Evolutionary conservation across 1,140 invertebrate genomes (phyloP).

Genomic region (Drosophila kohkoa): DNA sequence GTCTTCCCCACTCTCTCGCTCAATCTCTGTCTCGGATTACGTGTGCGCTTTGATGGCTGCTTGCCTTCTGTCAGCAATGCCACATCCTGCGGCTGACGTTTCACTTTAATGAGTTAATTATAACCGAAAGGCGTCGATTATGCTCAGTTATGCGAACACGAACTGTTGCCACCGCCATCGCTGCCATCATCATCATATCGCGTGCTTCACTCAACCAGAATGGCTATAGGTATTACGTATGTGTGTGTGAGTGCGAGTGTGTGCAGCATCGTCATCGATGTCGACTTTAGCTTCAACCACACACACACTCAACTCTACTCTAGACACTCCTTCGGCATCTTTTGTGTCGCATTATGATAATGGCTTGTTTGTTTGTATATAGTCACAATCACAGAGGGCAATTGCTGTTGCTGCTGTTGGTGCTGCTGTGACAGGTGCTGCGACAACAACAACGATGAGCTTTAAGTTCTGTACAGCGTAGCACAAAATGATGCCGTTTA

Average conservation of each 20-base stretch:
- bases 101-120: conserved; percentile 83
- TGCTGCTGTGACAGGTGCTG: conserved; percentile 48
- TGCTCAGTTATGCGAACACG: conserved; percentile 83
- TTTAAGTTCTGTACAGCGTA: conserved; percentile 57
- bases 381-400: conserved; percentile 36
- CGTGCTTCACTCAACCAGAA: conserved; percentile 77
- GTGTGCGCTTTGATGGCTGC: conserved; percentile 73
- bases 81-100: conserved; percentile 79
- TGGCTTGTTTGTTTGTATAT: conserved; percentile 78
- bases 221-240: conserved; percentile 47
- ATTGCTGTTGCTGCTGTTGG: conserved; percentile 22
- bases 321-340: conserved; percentile 39
- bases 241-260: conserved; percentile 32
- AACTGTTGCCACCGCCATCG: conserved; percentile 64
- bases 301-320: background rate
- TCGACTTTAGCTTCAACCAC: conserved; percentile 27
- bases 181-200: conserved; percentile 55
- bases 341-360: conserved; percentile 73
- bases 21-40: conserved; percentile 50
- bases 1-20: background rate
- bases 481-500: conserved; percentile 71
- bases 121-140: conserved; percentile 83
- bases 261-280: conserved; percentile 50
- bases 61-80: conserved; percentile 67
- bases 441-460: conserved; percentile 19